Evolutionary conservation across 1,140 invertebrate species (phyloP).

Genomic region (Diorhabda elongata): DNA sequence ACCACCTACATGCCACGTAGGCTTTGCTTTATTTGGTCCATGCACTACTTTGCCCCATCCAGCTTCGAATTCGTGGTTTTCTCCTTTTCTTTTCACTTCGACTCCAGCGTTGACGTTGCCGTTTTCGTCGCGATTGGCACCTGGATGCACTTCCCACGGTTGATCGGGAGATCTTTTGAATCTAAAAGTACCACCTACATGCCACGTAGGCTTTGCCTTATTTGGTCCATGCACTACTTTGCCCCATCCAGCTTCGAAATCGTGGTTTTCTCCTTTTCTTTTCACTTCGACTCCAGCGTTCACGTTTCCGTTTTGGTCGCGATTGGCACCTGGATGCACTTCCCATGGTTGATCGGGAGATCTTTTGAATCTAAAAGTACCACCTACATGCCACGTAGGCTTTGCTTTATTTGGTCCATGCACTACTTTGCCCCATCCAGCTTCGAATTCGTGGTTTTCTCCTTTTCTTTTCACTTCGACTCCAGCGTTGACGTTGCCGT

Average conservation of each 20-base stretch:
- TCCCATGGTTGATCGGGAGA: conserved; percentile 22
- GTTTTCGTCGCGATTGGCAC: conserved; percentile 18
- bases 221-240: conserved; percentile 10
- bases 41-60: conserved; percentile 22
- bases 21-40: conserved; percentile 25
- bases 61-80: conserved; percentile 26
- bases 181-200: conserved; percentile 6
- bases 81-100: conserved; percentile 21
- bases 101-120: conserved; percentile 24
- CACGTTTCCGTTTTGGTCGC: conserved; percentile 25
- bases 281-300: conserved; percentile 15
- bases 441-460: conserved; percentile 27
- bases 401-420: conserved; percentile 24
- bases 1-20: conserved; percentile 30
- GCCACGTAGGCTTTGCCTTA: conserved; percentile 5
- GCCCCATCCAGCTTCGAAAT: conserved; percentile 25
- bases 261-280: conserved; percentile 24
- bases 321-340: conserved; percentile 19
- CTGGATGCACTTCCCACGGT: conserved; percentile 24
- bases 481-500: conserved; percentile 24
- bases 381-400: conserved; percentile 29
- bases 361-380: conserved; percentile 15
- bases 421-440: conserved; percentile 24
- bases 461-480: conserved; percentile 24
- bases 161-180: not conserved